A percentile compares a stretch with the other conserved stretches of the same genome.
These are phyloP conservation scores for Pristionchus mayeri DNA, from an alignment of 2,888 invertebrate species.

Conservation along the genomic window DNA sequence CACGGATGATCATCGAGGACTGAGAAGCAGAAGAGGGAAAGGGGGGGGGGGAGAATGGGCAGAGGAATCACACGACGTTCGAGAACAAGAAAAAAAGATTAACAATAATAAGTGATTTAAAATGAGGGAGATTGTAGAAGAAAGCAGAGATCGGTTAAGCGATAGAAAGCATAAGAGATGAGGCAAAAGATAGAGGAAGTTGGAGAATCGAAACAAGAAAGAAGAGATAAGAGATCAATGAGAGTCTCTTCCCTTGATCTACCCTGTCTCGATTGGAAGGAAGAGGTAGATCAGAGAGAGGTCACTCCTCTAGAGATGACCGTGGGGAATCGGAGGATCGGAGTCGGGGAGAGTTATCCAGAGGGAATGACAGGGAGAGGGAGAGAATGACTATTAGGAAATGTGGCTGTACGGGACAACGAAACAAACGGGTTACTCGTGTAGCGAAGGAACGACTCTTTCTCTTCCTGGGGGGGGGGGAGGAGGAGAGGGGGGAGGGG, in stretches of 20 bases:
- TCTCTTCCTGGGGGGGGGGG: not conserved
- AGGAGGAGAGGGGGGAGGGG: not conserved
- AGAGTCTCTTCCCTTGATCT: constrained; percentile 33
- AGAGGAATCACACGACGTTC: not conserved
- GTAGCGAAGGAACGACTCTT: not conserved
- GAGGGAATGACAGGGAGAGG: not conserved
- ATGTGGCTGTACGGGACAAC: not conserved
- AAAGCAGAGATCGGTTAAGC: not conserved
- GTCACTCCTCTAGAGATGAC: not conserved
- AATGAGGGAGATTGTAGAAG: not conserved
- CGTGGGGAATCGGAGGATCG: not conserved
- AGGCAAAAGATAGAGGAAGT: not conserved
- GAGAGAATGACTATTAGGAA: constrained; percentile 39
- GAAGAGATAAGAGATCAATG: not conserved
- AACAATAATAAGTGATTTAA: not conserved
- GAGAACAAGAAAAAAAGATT: not conserved
- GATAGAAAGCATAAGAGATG: not conserved
- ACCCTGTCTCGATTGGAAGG: not conserved
- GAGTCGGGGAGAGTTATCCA: not conserved
- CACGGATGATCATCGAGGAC: constrained; percentile 24
- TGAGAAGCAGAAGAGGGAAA: not conserved
- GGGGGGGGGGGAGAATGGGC: not conserved
- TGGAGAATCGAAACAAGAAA: not conserved
- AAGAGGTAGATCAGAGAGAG: not conserved
- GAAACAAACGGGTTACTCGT: constrained; percentile 34